These are phyloP conservation scores for Nesometra sesokonis DNA, from an alignment of 35 echinoderm and acorn worm species.

Conservation along the genomic window DNA sequence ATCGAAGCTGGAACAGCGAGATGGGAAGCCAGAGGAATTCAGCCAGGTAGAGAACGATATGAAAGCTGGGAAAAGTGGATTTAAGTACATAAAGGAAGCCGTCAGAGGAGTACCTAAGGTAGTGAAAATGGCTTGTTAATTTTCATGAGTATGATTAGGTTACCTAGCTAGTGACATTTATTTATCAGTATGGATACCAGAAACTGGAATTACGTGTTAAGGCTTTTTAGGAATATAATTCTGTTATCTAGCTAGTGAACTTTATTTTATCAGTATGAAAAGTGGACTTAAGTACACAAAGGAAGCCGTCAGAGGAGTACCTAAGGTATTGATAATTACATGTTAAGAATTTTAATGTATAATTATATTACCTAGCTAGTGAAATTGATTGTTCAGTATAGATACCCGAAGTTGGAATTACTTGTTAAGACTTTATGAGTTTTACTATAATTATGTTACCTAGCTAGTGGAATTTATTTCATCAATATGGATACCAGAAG, in stretches of 20 bases:
- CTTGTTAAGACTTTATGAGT: too few relatives aligned
- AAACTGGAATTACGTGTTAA: too few relatives aligned
- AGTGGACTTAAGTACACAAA: constrained; percentile 39
- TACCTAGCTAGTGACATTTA: too few relatives aligned
- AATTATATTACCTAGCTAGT: background rate
- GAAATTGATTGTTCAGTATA: too few relatives aligned
- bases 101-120: constrained; percentile 60
- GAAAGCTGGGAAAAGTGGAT: constrained; percentile 51
- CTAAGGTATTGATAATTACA: constrained; percentile 20
- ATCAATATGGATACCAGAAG: too few relatives aligned
- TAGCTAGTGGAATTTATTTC: too few relatives aligned
- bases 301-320: constrained; percentile 46
- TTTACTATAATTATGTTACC: too few relatives aligned
- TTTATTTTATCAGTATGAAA: too few relatives aligned
- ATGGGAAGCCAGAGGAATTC: constrained; percentile 73
- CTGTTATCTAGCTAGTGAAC: too few relatives aligned
- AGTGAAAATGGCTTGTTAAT: background rate
- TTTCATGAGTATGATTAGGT: background rate
- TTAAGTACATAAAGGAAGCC: constrained; percentile 36
- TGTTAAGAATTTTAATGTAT: background rate
- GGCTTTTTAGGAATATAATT: too few relatives aligned
- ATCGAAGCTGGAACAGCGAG: constrained; percentile 66
- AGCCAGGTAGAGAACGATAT: constrained; percentile 49
- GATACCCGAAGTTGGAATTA: too few relatives aligned
- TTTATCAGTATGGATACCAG: too few relatives aligned